Conservation (phyloP, 2,113 vertebrate genomes). For the Eonycteris spelaea region DNA sequence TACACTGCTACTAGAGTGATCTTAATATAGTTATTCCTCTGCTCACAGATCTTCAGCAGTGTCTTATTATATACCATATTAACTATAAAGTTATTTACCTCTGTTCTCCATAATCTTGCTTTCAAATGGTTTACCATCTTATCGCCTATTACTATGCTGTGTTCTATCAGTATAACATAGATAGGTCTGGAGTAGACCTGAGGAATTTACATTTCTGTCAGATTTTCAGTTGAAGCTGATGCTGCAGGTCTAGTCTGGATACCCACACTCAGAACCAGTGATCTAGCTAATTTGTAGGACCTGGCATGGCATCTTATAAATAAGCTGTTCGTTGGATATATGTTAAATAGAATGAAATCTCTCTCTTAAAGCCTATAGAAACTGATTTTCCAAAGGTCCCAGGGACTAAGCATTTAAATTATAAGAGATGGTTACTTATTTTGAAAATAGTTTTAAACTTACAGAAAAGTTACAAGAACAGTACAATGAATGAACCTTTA, state of each 20-base stretch:
- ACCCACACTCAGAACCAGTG: neutral
- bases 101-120: neutral
- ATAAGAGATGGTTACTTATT: neutral
- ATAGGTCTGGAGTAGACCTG: neutral
- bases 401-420: neutral
- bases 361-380: neutral
- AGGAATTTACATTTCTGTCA: neutral
- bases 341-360: slow-evolving; percentile 10
- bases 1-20: neutral
- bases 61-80: neutral
- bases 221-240: neutral
- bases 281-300: neutral
- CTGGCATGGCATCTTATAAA: neutral
- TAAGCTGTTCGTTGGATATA: neutral
- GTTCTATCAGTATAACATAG: neutral
- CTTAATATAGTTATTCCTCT: slow-evolving; percentile 20
- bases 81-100: neutral
- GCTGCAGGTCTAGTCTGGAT: neutral
- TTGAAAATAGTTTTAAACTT: neutral
- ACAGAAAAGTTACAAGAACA: neutral
- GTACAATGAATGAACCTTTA: neutral
- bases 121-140: neutral
- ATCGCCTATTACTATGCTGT: neutral
- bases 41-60: neutral
- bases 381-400: neutral